phyloP scores from a whole-genome alignment of 2,113 vertebrate genomes.

The Mormoops blainvillei region DNA sequence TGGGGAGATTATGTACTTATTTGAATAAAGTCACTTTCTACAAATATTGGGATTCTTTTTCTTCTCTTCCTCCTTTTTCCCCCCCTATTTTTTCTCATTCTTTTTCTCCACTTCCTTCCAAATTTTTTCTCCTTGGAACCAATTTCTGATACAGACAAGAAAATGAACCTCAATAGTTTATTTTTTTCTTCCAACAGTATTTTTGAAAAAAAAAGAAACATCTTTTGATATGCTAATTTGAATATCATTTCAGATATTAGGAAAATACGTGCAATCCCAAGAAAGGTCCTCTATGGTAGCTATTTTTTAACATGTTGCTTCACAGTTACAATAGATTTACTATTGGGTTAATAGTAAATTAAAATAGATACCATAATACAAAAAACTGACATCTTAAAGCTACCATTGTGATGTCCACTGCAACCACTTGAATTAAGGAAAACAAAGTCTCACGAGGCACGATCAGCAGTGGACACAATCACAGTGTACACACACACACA shows the following conservation, averaged over 20 bases:
- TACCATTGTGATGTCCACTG: neutral
- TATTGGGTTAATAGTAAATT: neutral
- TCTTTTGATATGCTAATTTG: neutral
- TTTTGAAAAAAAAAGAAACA: slow-evolving; percentile 6
- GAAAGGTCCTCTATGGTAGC: neutral
- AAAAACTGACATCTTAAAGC: neutral
- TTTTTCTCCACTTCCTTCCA: neutral
- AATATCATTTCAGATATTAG: neutral
- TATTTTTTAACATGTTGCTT: neutral
- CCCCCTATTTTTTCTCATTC: neutral
- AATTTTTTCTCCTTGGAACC: neutral
- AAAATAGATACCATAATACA: neutral
- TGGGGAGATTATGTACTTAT: neutral
- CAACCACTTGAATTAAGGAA: neutral
- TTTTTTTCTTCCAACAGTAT: neutral
- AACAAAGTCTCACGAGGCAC: neutral
- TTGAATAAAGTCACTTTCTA: slow-evolving; percentile 43
- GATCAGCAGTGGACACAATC: neutral
- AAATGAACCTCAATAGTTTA: neutral
- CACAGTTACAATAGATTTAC: neutral
- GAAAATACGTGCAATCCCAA: neutral
- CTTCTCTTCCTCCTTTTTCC: neutral
- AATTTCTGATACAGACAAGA: neutral
- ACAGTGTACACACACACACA: neutral
- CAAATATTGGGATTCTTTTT: slow-evolving; percentile 18